These are phyloP conservation scores for Coleophora deauratella DNA, from an alignment of 2,888 invertebrate species.

Conservation along the genomic window DNA sequence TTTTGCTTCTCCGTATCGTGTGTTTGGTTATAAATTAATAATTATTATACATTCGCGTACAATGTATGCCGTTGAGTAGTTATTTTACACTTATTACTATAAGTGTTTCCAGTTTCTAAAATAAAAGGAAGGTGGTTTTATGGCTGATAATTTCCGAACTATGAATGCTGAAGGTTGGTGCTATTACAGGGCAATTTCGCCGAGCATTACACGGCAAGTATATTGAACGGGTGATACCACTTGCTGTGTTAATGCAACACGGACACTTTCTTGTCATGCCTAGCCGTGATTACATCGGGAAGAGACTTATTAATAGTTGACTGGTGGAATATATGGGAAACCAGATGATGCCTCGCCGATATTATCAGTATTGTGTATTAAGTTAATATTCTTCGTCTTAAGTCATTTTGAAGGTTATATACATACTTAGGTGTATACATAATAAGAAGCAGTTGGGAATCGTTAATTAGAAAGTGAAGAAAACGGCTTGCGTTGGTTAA, in stretches of 20 bases:
- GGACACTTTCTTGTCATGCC: constrained; percentile 55
- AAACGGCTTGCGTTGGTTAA: no score
- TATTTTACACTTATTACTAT: constrained; percentile 44
- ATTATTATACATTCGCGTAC: constrained; percentile 22
- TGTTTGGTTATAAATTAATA: constrained; percentile 8
- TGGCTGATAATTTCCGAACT: constrained; percentile 70
- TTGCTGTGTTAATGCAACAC: constrained; percentile 52
- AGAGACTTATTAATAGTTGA: constrained; percentile 27
- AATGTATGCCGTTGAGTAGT: constrained; percentile 32
- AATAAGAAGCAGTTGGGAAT: no score
- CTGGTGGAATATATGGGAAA: constrained; percentile 8
- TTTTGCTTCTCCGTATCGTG: constrained; percentile 1
- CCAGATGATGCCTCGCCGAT: constrained; percentile 3
- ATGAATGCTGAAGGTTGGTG: constrained; percentile 60
- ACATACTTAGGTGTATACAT: no score
- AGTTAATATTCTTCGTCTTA: not conserved
- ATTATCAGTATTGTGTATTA: not conserved
- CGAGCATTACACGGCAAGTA: constrained; percentile 52
- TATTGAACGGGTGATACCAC: constrained; percentile 50
- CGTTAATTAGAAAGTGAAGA: no score
- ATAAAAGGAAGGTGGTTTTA: constrained; percentile 62
- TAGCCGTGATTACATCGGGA: constrained; percentile 39
- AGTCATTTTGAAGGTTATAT: constrained; percentile 1
- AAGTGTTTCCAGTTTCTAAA: constrained; percentile 49
- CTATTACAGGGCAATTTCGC: constrained; percentile 66